These are phyloP conservation scores for Ametastegia equiseti DNA, from an alignment of 2,888 invertebrate genomes.

Conservation along the genomic window DNA sequence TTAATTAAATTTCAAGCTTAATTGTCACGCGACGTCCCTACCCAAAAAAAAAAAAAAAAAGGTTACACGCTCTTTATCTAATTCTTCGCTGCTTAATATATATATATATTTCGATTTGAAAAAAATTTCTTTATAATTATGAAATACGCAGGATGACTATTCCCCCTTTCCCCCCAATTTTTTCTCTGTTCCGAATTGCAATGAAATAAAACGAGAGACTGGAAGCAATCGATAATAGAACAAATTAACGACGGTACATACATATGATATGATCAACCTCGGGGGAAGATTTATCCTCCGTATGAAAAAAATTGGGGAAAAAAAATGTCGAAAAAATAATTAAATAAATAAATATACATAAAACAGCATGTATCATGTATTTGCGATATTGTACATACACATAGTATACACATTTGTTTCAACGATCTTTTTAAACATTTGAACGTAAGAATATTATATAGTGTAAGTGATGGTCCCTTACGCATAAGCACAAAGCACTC, in stretches of 20 bases:
- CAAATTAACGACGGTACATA: no score
- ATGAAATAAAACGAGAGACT: neutral
- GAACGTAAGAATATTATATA: slow-evolving; percentile 19
- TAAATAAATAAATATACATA: neutral
- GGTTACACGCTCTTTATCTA: neutral
- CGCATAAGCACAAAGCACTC: slow-evolving; percentile 32
- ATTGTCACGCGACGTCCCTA: neutral
- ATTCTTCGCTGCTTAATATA: neutral
- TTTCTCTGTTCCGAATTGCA: no score
- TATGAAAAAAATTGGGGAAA: no score
- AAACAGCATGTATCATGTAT: slow-evolving; percentile 3
- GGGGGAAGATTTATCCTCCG: slow-evolving; percentile 8
- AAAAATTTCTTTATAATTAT: neutral
- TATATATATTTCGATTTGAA: neutral
- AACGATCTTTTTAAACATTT: slow-evolving; percentile 35
- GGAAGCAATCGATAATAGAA: neutral
- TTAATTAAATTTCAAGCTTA: neutral
- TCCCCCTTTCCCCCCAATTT: no score
- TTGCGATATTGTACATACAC: slow-evolving; percentile 29
- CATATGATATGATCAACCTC: neutral
- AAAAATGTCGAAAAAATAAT: no score
- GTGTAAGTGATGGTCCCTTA: neutral
- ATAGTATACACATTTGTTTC: slow-evolving; percentile 20
- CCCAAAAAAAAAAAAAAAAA: neutral
- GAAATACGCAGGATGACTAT: neutral